Conservation (phyloP, 2,797 vertebrate genomes). For the Gadopsis bispinosus region DNA sequence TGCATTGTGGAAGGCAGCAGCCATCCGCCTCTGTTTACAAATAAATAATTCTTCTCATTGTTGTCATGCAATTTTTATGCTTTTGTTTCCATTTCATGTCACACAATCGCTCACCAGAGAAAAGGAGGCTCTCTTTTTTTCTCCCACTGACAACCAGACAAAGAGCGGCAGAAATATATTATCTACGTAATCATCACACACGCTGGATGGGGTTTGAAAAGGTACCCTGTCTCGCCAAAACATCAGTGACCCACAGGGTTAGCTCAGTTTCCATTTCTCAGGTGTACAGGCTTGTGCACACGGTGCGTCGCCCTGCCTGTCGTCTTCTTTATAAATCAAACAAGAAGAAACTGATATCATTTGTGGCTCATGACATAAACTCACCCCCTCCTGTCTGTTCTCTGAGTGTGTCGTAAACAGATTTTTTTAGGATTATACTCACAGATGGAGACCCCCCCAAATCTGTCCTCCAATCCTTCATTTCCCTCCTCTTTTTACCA, state of each 20-base stretch:
- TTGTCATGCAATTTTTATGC: conserved; percentile 62
- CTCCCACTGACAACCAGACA: conserved; percentile 54
- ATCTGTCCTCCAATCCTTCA: conserved; percentile 73
- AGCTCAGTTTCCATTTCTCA: conserved; percentile 27
- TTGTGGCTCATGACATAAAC: conserved; percentile 57
- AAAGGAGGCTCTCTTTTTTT: conserved; percentile 29
- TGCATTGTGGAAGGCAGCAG: conserved; percentile 12
- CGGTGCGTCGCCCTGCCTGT: conserved; percentile 17
- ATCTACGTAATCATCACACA: conserved; percentile 49
- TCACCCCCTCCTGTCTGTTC: conserved; percentile 36
- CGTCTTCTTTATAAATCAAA: conserved; percentile 33
- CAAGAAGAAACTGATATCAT: conserved; percentile 53
- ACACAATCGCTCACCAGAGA: conserved; percentile 51
- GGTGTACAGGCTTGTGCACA: conserved; percentile 4
- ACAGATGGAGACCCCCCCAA: conserved; percentile 80
- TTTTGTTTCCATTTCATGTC: conserved; percentile 68
- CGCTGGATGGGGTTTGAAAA: conserved; percentile 51
- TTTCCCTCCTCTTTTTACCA: conserved; percentile 42
- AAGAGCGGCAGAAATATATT: conserved; percentile 44
- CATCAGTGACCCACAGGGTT: conserved; percentile 36
- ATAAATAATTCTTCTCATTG: conserved; percentile 68
- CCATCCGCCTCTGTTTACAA: conserved; percentile 61
- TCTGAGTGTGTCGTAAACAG: conserved; percentile 64
- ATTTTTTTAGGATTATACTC: conserved; percentile 78
- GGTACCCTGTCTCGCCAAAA: conserved; percentile 28